Evolutionary conservation across 2,888 invertebrate species (phyloP), one percentile per base, ranked within the genome.

Genomic region (Drosophila differens): DNA sequence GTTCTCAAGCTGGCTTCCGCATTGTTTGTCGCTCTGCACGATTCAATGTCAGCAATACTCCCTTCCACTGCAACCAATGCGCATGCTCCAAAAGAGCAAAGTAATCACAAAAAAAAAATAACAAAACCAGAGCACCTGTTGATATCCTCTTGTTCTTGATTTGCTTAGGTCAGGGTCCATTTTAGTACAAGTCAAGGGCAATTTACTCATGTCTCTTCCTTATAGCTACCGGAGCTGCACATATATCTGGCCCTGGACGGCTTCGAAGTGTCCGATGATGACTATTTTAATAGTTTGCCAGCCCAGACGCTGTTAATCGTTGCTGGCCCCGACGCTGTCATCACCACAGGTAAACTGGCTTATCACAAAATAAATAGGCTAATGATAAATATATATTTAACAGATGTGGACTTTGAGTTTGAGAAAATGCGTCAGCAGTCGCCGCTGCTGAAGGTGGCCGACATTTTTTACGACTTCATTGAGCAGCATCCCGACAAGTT

Each of bases 231-330:
- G 76, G 87, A 93, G 60, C 94, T 94, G 85, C 94, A 94, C 68
- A 93, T 95, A 47, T 95, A 94, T 91, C 94, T 95, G 74, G 95
- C 95, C 30, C 94, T 94, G 80, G 96, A 97, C 93, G 97, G 97
- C 60, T 96, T 96, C 37, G 94, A 95, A 81, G 95, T 97, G 25
- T 95, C 95, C 53, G 96, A 96, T 83, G 96, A 97, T 81, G 96
- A 96, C 39, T 97, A 97, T 92, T 95, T 97, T 85, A 93, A 94
- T 75, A 96, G 96, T 0, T 91, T 97, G 63, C 95, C 96, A 58
- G 93, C 96, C 0, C 97, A 97, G 92, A 97, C 96, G 0, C 94
- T 97, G 22, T 94, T 97, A 68, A 95, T 97, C 70, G 92, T 95
- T 53, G 93, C 94, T 64, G 91, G 88, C 1, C 91, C 92, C 4